Conservation (phyloP, 2,797 vertebrate genomes). For the Crypturellus tataupa region DNA sequence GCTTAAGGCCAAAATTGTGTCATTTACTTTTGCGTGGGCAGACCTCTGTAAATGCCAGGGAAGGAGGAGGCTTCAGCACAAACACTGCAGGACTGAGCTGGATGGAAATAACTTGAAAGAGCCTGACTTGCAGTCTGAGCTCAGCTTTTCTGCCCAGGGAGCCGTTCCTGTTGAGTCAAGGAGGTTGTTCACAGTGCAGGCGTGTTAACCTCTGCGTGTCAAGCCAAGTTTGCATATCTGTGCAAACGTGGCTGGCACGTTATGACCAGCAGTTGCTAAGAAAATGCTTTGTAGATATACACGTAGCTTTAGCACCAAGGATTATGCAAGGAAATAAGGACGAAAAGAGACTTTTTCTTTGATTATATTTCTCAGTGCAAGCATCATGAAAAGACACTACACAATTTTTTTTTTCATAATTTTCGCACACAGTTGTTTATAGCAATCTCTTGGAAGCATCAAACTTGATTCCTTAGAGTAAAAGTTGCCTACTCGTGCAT, state of each 20-base stretch:
- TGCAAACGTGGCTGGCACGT: background rate
- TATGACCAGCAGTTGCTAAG: constrained; percentile 9
- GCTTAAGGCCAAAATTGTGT: background rate
- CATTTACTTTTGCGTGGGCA: constrained; percentile 44
- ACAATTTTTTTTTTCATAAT: background rate
- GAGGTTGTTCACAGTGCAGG: background rate
- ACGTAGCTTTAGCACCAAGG: constrained; percentile 16
- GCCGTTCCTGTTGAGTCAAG: background rate
- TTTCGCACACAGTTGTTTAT: constrained; percentile 54
- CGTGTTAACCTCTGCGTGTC: background rate
- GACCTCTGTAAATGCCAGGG: constrained; percentile 1
- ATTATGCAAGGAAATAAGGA: constrained; percentile 45
- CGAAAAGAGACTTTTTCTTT: constrained; percentile 41
- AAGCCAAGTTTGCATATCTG: background rate
- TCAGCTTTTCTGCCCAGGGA: background rate
- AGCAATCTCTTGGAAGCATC: constrained; percentile 39
- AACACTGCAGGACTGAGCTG: background rate
- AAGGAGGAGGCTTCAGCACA: background rate
- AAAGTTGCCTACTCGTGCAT: constrained; percentile 19
- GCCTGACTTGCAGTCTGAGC: background rate
- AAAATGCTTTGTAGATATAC: constrained; percentile 26
- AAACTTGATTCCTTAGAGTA: constrained; percentile 41
- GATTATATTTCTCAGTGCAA: constrained; percentile 14
- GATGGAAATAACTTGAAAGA: background rate
- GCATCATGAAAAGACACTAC: background rate